These are phyloP conservation scores for Drosophila lowei DNA, from an alignment of 1,140 invertebrate species.

Conservation along the genomic window DNA sequence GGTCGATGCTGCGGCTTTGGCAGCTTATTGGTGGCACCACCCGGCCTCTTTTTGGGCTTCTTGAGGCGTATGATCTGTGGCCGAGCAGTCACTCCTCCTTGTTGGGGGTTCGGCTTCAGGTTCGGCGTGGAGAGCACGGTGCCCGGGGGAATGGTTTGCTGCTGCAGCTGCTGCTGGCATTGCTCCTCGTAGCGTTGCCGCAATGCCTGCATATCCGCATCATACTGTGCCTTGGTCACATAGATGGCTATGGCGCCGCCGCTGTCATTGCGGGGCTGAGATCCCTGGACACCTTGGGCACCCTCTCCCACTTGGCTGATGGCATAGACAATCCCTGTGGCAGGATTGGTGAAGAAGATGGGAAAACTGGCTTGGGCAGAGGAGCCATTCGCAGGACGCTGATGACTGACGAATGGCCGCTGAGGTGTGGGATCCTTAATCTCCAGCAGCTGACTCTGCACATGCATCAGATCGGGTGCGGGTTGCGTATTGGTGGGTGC, in stretches of 20 bases:
- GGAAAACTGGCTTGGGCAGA: slow-evolving; percentile 44
- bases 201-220: slow-evolving; percentile 55
- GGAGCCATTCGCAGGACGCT: not conserved
- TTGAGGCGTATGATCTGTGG: slow-evolving; percentile 74
- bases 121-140: slow-evolving; percentile 48
- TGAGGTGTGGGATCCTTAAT: slow-evolving; percentile 25
- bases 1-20: slow-evolving; percentile 47
- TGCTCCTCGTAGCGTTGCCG: slow-evolving; percentile 59
- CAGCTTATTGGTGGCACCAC: slow-evolving; percentile 47
- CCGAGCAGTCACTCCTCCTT: slow-evolving; percentile 43
- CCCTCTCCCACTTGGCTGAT: slow-evolving; percentile 68
- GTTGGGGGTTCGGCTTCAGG: not conserved
- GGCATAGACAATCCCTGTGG: slow-evolving; percentile 76
- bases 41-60: slow-evolving; percentile 30
- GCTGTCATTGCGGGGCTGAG: not conserved
- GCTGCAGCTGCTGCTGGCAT: slow-evolving; percentile 20
- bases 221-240: slow-evolving; percentile 76
- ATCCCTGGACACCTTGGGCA: not conserved
- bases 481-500: not conserved
- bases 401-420: not conserved
- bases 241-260: slow-evolving; percentile 64
- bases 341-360: slow-evolving; percentile 76
- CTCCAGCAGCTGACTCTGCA: slow-evolving; percentile 57
- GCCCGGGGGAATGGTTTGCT: not conserved
- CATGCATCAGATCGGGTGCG: slow-evolving; percentile 32